Base-by-base conservation (phyloP, 2,888 invertebrate genomes). In the Scaptomyza cyrtandrae region DNA sequence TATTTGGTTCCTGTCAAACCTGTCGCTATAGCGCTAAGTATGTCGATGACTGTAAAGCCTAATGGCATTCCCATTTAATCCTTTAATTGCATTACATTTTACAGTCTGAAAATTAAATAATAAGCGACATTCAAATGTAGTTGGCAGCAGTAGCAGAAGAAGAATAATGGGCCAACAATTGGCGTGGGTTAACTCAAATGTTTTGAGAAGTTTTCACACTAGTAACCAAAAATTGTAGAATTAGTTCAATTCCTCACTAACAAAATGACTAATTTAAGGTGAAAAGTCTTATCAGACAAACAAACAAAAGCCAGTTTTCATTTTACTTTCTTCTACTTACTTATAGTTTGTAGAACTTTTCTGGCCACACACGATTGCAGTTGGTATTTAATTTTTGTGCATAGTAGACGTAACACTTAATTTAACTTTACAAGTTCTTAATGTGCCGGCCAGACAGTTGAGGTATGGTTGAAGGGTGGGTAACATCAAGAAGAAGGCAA, bases 361-460 rank as follows among this genome's bases (percentile, higher is more conserved):
- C 68, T 80, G 45, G 61, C 78, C 80, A 74, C 77, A 71, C 39
- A 39, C 86, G 77, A 72, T 53, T 68, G 16, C 65, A 63, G 63
- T 64, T 79, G 66, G 48, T 71, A 71, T 76, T 83, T 73, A 58
- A 64, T 83, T 82, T 80, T 76, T 78, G 60, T 78, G 80, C 86
- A 74, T 86, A 78, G 78, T 71, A 76, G 84, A 70, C 86, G 77
- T 75, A 81, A 83, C 85, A 86, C 86, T 86, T 84, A 84, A 84
- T 77, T 84, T 79, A 83, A 84, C 86, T 84, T 84, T 84, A 81
- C 85, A 84, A 84, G 79, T 84, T 86, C 85, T 86, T 86, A 86
- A 84, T 86, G 83, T 84, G 79, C 77, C 61, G 81, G 63, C 84
- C 86, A 86, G 83, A 86, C 83, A 84, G 76, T 33, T 16, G 43